Percentiles rank a stretch among this genome's conserved stretches.
phyloP scores from a whole-genome alignment of 2,113 vertebrate genomes.

The Actenoides hombroni region DNA sequence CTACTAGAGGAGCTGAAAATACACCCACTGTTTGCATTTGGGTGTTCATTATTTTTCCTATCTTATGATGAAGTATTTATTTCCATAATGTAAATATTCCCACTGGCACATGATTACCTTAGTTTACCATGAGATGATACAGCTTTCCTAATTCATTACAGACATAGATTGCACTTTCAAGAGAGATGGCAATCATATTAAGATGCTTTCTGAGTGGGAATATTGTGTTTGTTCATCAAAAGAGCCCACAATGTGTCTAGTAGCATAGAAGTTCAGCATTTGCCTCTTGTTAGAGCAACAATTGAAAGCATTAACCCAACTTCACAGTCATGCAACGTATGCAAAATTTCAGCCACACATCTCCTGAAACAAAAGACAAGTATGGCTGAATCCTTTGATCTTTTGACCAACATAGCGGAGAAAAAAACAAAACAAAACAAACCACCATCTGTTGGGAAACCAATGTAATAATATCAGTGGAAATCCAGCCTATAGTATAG shows the following conservation, averaged over 20 bases:
- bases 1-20: neutral
- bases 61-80: neutral
- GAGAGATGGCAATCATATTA: neutral
- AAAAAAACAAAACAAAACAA: neutral
- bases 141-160: neutral
- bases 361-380: conserved; percentile 47
- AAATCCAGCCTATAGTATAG: conserved; percentile 33
- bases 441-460: conserved; percentile 60
- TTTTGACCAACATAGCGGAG: neutral
- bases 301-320: conserved; percentile 46
- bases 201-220: neutral
- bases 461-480: conserved; percentile 55
- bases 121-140: neutral
- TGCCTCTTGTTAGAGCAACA: conserved; percentile 58
- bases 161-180: neutral
- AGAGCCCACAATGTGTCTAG: neutral
- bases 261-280: conserved; percentile 45
- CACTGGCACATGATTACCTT: neutral
- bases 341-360: conserved; percentile 64
- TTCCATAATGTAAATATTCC: neutral
- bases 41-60: neutral
- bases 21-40: neutral
- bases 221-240: neutral
- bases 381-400: conserved; percentile 67
- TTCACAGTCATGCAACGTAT: conserved; percentile 27